phyloP scores from a whole-genome alignment of 1,140 invertebrate genomes.

The Zaprionus tsacasi region DNA sequence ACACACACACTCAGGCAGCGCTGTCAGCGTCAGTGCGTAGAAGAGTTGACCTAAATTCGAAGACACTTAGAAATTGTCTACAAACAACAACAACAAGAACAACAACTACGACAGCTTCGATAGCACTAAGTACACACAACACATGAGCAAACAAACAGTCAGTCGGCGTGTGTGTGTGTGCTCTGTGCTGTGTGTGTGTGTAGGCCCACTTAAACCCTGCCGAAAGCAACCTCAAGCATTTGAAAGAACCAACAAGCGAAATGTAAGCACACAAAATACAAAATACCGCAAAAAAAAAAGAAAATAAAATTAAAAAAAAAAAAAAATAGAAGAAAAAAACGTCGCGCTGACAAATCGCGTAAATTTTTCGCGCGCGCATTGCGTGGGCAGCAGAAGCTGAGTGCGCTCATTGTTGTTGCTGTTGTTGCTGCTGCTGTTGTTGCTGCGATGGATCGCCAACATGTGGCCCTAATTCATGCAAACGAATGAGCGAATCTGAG shows the following conservation, averaged over 20 bases:
- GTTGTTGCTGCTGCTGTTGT: constrained; percentile 9
- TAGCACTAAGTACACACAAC: constrained; percentile 77
- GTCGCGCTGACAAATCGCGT: constrained; percentile 45
- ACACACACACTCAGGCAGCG: constrained; percentile 11
- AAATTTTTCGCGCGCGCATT: constrained; percentile 51
- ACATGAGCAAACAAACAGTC: constrained; percentile 49
- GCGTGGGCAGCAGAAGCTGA: constrained; percentile 40
- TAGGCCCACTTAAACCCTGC: constrained; percentile 79
- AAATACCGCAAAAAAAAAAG: constrained; percentile 53
- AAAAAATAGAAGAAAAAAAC: constrained; percentile 7
- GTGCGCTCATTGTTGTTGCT: constrained; percentile 26
- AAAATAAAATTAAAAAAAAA: constrained; percentile 33
- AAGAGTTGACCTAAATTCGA: constrained; percentile 75
- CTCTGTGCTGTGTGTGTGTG: constrained; percentile 35
- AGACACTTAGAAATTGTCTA: constrained; percentile 82
- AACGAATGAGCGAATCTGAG: constrained; percentile 35
- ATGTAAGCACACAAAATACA: constrained; percentile 49
- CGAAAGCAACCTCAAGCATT: constrained; percentile 77
- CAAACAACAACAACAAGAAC: constrained; percentile 60
- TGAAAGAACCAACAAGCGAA: constrained; percentile 68
- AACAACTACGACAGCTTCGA: constrained; percentile 66
- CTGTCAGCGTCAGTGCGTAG: constrained; percentile 60
- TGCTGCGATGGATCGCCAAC: constrained; percentile 34
- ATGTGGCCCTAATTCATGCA: constrained; percentile 55
- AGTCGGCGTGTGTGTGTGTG: constrained; percentile 14